A percentile compares a stretch with the other conserved stretches of the same genome.
phyloP scores from a whole-genome alignment of 1,140 invertebrate species.

The Pogonognathellus flavescens region DNA sequence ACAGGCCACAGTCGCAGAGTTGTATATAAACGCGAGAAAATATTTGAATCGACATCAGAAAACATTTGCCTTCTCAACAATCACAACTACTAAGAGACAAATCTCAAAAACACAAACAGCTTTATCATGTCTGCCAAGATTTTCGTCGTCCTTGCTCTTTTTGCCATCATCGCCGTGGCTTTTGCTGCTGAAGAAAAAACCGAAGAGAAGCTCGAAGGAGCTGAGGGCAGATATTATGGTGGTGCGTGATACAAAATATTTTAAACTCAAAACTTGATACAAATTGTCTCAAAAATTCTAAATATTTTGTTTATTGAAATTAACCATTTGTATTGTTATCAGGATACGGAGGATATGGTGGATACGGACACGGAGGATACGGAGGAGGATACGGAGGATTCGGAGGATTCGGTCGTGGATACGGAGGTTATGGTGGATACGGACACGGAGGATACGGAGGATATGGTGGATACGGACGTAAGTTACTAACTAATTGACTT shows the following conservation, averaged over 20 bases:
- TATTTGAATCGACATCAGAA: not conserved
- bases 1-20: not conserved
- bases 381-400: slow-evolving; percentile 14
- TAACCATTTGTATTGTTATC: not conserved
- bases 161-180: slow-evolving; percentile 25
- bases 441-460: not conserved
- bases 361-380: not conserved
- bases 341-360: slow-evolving; percentile 46
- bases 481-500: not conserved
- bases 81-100: not conserved
- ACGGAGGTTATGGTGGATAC: slow-evolving; percentile 18
- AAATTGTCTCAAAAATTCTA: not conserved
- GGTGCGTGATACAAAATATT: slow-evolving; percentile 7
- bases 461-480: slow-evolving; percentile 26
- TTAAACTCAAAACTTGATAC: not conserved
- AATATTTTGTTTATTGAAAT: not conserved
- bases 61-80: not conserved
- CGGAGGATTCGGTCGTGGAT: slow-evolving; percentile 24
- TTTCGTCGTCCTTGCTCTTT: slow-evolving; percentile 4
- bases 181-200: slow-evolving; percentile 19
- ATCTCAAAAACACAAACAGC: not conserved
- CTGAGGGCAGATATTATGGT: slow-evolving; percentile 37
- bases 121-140: slow-evolving; percentile 45
- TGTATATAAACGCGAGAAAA: slow-evolving; percentile 34
- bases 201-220: slow-evolving; percentile 12